These are phyloP conservation scores for Dromas ardeola DNA, from an alignment of 2,113 vertebrate genomes.

Conservation along the genomic window DNA sequence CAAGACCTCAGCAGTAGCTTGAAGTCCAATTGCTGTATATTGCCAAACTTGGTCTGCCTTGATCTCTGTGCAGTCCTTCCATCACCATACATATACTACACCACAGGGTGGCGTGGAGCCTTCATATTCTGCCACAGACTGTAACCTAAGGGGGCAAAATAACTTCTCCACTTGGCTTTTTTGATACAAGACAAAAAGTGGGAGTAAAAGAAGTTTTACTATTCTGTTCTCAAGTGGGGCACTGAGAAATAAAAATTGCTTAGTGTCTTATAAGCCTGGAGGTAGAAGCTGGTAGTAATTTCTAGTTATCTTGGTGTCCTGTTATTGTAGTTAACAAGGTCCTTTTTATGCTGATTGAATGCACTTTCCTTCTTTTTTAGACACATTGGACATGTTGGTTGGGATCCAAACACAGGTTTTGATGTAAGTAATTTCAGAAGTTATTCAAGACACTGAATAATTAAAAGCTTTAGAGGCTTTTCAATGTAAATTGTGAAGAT, in stretches of 20 bases:
- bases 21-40: neutral
- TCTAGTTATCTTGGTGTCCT: neutral
- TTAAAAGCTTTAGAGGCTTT: neutral
- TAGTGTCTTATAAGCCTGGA: neutral
- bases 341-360: neutral
- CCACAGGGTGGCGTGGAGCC: neutral
- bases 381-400: slow-evolving; percentile 98
- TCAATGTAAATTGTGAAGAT: neutral
- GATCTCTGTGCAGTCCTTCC: neutral
- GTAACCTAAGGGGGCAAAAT: neutral
- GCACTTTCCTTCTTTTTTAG: slow-evolving; percentile 72
- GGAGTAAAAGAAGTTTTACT: neutral
- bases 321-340: neutral
- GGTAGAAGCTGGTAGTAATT: neutral
- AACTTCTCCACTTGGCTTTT: neutral
- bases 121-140: neutral
- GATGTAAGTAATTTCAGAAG: slow-evolving; percentile 87
- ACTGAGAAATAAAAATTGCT: neutral
- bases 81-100: neutral
- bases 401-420: slow-evolving; percentile 99
- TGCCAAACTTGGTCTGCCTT: neutral
- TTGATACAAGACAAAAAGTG: neutral
- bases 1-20: neutral
- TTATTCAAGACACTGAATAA: neutral
- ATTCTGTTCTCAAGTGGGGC: neutral